Evolutionary conservation across 2,888 invertebrate species (phyloP).

Genomic region (Macroteleia sp.): DNA sequence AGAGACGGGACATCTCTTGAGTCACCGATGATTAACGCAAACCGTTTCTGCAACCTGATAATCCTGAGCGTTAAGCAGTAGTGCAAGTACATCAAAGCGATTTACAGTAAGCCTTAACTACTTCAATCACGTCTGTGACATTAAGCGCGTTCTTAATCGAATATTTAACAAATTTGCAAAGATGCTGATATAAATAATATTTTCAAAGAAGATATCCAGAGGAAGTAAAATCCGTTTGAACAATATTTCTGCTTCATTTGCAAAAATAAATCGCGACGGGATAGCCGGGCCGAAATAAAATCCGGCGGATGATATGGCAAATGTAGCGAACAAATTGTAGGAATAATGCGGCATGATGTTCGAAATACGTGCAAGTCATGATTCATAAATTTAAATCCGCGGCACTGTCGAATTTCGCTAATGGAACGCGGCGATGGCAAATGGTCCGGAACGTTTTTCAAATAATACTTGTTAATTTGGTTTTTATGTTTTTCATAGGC

Average conservation of each 20-base stretch:
- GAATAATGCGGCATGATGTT: conserved; percentile 49
- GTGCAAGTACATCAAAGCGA: conserved; percentile 47
- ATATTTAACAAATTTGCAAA: conserved; percentile 15
- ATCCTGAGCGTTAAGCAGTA: conserved; percentile 37
- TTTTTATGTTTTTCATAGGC: background rate
- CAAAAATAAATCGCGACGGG: conserved; percentile 20
- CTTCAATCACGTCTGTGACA: conserved; percentile 38
- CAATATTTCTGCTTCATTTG: conserved; percentile 38
- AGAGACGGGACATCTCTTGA: no score
- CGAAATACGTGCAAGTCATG: conserved; percentile 50
- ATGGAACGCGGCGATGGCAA: conserved; percentile 29
- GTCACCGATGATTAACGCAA: conserved; percentile 48
- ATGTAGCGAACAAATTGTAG: conserved; percentile 39
- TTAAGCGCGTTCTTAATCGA: conserved; percentile 26
- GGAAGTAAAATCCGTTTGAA: background rate
- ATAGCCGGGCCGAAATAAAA: conserved; percentile 30
- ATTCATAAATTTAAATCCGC: conserved; percentile 48
- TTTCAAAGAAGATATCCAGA: background rate
- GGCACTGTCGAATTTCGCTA: conserved; percentile 39
- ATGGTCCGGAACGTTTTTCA: conserved; percentile 17
- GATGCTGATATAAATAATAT: background rate
- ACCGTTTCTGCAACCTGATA: conserved; percentile 24
- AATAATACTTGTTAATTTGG: conserved; percentile 16
- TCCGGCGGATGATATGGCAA: conserved; percentile 43
- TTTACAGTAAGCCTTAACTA: conserved; percentile 49